Base-by-base conservation (phyloP, 2,113 vertebrate genomes). In the Pedionomus torquatus region DNA sequence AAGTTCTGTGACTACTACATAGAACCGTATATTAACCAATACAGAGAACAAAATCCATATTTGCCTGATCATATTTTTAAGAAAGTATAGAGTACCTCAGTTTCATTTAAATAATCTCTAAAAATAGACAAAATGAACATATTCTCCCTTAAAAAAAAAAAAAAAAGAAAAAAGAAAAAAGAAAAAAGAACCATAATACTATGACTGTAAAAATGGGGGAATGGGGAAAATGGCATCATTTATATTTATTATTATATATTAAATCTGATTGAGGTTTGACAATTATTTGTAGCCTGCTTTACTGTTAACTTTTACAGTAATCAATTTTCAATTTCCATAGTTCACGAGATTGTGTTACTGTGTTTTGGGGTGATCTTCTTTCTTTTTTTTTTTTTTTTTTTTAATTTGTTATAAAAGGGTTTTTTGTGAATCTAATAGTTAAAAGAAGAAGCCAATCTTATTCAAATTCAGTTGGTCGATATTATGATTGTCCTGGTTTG, bases 101-200 rank as follows among this genome's bases (percentile, higher is more conserved):
- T 49, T 9, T 70, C 37, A 55, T 80, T 78, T 79, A 43, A 81
- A 65, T 11, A 48, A 11, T 55, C 21, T 35, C 13, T 48, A 77
- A 79, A 93, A 77, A 41, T 46, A 70, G 15, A 7, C 0, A 1
- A 14, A 51, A 4, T 3, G 4, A 78, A 51, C 13, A 35, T 39
- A 49, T 16, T 7, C 3, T 5, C n/a, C 7, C 13, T 10, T 5
- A 4, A 3, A 1, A 16, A 15, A 23, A 23, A 9, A 60, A 37
- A 60, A 13, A 9, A 44, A 35, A 37, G 1, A 15, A 14, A 14
- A 17, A 9, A 49, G n/a, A 58, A 74, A 24, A 6, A 5, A 7
- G 14, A 24, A 41, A 33, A 18, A 26, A 8, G 3, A 16, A 39
- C 14, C 61, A 6, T 63, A 41, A 4, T 74, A 25, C 10, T 41